Evolutionary conservation across 2,797 vertebrate genomes (phyloP), one percentile per base, ranked within the genome.

Genomic region (Setipinna tenuifilis): DNA sequence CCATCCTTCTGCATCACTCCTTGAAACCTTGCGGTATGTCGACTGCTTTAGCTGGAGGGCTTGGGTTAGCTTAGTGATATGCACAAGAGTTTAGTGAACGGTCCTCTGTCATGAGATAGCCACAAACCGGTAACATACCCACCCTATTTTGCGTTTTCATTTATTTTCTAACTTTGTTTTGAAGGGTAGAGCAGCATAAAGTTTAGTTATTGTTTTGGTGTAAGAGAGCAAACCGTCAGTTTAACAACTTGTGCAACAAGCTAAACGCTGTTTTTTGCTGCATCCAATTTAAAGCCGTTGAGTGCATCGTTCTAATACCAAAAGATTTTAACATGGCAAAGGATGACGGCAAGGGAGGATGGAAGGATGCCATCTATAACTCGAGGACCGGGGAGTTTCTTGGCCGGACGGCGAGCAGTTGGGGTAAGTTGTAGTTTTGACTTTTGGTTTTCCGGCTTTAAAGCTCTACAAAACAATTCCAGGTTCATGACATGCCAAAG

Each of bases 341-440:
- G 81, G 94, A 96, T 85, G 96, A 94, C 88, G 95, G 96, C 75
- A 97, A 96, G 91, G 91, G 90, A 83, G 94, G 89, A 0, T 98
- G 96, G 95, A 96, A 95, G 92, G 97, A 98, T 62, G 97, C 93
- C 90, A 89, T 98, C 87, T 98, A 97, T 97, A 98, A 98, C 92
- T 95, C 97, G 46, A 95, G 97, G 90, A 98, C 97, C 41, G 95
- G 96, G 89, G 97, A 98, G 93, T 98, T 98, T 80, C 93, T 97
- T 93, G 97, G 97, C 86, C 95, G 97, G 92, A 98, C 97, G 9
- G 97, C 95, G 82, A 96, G 93, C 93, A 98, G 97, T 90, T 98
- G 97, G 97, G 97, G 97, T 98, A 82, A 95, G 95, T 95, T 81
- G 6, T 0, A 44, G 71, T 78, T 78, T 10, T 78, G 35, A 44